Percentiles rank a stretch among this genome's conserved stretches.
phyloP scores from a whole-genome alignment of 1,140 invertebrate species.

The Campodea augens region DNA sequence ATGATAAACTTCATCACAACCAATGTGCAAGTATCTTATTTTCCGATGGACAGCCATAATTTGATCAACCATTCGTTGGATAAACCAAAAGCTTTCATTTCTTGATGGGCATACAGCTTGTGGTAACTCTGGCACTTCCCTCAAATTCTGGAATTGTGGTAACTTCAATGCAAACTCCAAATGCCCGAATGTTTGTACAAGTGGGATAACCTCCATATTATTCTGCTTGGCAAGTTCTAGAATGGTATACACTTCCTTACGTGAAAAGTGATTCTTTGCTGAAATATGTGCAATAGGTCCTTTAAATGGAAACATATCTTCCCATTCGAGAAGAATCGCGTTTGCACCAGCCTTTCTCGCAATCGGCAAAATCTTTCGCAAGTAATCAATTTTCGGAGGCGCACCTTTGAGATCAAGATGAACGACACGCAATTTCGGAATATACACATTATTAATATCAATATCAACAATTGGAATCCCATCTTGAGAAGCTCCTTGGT shows the following conservation, averaged over 20 bases:
- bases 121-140: slow-evolving; percentile 29
- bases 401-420: slow-evolving; percentile 38
- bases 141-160: slow-evolving; percentile 25
- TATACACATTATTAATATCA: slow-evolving; percentile 10
- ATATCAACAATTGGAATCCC: slow-evolving; percentile 10
- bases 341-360: slow-evolving; percentile 40
- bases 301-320: slow-evolving; percentile 91
- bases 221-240: slow-evolving; percentile 38
- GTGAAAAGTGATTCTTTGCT: slow-evolving; percentile 57
- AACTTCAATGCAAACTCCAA: slow-evolving; percentile 36
- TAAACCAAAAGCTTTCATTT: slow-evolving; percentile 43
- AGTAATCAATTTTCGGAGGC: slow-evolving; percentile 26
- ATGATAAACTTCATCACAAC: slow-evolving; percentile 38
- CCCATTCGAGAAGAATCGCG: slow-evolving; percentile 81
- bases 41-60: slow-evolving; percentile 34
- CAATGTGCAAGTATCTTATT: slow-evolving; percentile 32
- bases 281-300: slow-evolving; percentile 40
- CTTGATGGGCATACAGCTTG: slow-evolving; percentile 36
- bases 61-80: slow-evolving; percentile 66
- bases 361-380: slow-evolving; percentile 26
- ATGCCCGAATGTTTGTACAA: slow-evolving; percentile 45
- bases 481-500: slow-evolving; percentile 10
- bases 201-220: slow-evolving; percentile 34
- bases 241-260: slow-evolving; percentile 42
- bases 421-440: slow-evolving; percentile 22